Conservation (phyloP, 2,113 vertebrate species). For the Serinus canaria region DNA sequence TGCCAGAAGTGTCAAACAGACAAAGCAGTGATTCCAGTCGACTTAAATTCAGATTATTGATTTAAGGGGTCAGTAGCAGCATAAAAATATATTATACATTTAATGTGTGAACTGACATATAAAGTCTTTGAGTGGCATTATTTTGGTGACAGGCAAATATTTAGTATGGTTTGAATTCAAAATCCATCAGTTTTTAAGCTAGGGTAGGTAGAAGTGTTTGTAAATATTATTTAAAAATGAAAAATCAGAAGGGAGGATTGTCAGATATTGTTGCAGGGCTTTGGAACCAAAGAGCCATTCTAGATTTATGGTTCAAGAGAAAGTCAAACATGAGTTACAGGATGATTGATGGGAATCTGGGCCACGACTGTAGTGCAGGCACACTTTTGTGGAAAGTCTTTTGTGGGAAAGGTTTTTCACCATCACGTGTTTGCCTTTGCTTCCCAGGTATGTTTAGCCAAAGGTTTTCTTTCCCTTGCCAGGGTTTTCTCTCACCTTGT, state of each 20-base stretch:
- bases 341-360: background rate
- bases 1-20: constrained; percentile 23
- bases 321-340: background rate
- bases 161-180: background rate
- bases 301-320: background rate
- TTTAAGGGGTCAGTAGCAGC: constrained; percentile 39
- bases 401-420: background rate
- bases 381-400: background rate
- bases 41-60: constrained; percentile 19
- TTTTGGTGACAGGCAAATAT: background rate
- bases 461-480: background rate
- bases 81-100: background rate
- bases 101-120: background rate
- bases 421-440: background rate
- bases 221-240: background rate
- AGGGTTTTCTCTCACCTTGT: too few species aligned
- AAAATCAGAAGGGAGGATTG: background rate
- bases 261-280: background rate
- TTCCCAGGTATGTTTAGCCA: background rate
- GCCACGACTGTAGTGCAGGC: background rate
- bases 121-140: background rate
- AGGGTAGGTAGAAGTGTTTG: background rate
- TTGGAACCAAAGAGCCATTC: background rate
- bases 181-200: background rate
- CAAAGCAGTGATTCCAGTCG: background rate